Evolutionary conservation across 92 coral and sea anemone genomes (phyloP), one percentile per base, ranked within the genome.

Genomic region (Phymanthus crucifer): DNA sequence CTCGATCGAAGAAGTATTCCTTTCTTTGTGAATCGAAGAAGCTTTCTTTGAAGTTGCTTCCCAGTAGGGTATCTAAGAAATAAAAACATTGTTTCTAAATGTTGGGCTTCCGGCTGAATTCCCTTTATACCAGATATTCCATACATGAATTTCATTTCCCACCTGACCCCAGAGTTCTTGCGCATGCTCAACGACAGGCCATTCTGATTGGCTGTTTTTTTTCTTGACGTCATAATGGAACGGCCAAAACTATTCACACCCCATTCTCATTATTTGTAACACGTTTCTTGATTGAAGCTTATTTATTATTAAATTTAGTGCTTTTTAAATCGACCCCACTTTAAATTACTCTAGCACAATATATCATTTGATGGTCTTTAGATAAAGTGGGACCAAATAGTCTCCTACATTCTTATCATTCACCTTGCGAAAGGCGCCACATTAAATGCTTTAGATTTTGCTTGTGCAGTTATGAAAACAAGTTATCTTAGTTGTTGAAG

Each of bases 1-100:
- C 99, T 2, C 99, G 95, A 73, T 96, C 99, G 50, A 96, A 96
- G 83, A 96, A 96, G 77, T 89, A 96, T 72, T 96, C 97, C 40
- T 89, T 85, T 66, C 87, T 85, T 43, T 47, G 71, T 36, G 87
- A 45, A 82, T 96, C 99, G 86, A 89, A 96, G 80, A 88, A 96
- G 11, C 66, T 33, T 32, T 89, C 87, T 67, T 90, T 83, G 40
- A 88, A 83, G 56, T 82, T 74, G 54, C 99, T 92, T 19, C 99
- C 99, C 12, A 96, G 93, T 10, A 96, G 89, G 0, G 99, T 96
- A 67, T 93, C 99, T 96, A 90, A 21, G 71, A 89, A 65, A 27
- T 96, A 89, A 13, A 58, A 89, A 64, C 8, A 71, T 33, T 8
- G 26, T 11, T 57, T 17, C 6, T 31, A 18, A 18, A 2, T 7